These are phyloP conservation scores for Salvator merianae DNA, from an alignment of 2,113 vertebrate species.

Conservation along the genomic window DNA sequence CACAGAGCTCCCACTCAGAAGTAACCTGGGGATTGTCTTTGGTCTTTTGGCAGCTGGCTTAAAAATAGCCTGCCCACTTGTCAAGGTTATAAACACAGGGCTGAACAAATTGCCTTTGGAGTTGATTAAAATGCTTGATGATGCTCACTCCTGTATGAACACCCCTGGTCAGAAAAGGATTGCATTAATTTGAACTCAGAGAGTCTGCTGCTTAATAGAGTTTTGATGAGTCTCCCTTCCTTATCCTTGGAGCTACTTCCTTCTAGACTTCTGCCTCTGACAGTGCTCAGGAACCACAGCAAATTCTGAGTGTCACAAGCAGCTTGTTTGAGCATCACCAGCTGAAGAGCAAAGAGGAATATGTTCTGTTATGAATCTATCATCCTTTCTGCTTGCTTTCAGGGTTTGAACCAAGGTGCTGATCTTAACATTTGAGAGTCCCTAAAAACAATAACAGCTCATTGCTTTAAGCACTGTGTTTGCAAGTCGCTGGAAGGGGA, in stretches of 20 bases:
- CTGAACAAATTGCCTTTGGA: slow-evolving; percentile 69
- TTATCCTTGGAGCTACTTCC: background rate
- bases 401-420: no score
- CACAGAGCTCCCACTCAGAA: background rate
- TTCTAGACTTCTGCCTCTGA: background rate
- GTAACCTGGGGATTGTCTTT: slow-evolving; percentile 32
- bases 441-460: background rate
- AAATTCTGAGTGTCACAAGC: background rate
- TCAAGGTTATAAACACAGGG: slow-evolving; percentile 69
- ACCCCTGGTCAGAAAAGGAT: slow-evolving; percentile 31
- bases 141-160: background rate
- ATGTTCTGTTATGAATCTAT: no score
- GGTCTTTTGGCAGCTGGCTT: slow-evolving; percentile 45
- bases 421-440: background rate
- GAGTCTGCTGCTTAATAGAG: slow-evolving; percentile 57
- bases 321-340: no score
- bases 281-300: background rate
- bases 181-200: slow-evolving; percentile 43
- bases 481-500: no score
- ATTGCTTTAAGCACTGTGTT: no score
- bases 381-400: no score
- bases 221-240: slow-evolving; percentile 59
- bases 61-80: slow-evolving; percentile 61
- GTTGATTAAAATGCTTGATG: slow-evolving; percentile 65
- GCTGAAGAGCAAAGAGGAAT: background rate